phyloP scores from a whole-genome alignment of 1,140 invertebrate genomes.

The Drosophila arawakana region DNA sequence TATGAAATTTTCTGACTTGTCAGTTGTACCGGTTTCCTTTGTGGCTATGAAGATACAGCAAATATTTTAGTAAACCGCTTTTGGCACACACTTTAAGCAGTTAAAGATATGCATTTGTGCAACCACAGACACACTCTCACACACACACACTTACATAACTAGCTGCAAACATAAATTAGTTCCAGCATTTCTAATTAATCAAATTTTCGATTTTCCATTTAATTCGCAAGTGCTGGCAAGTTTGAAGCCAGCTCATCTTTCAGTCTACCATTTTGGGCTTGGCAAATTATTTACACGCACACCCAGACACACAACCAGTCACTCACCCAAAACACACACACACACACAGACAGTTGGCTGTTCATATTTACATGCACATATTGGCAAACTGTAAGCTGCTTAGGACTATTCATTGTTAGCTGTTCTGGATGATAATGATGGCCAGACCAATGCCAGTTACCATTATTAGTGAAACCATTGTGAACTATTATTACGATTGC shows the following conservation, averaged over 20 bases:
- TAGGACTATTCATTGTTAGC: constrained; percentile 7
- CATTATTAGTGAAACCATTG: constrained; percentile 10
- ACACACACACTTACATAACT: background rate
- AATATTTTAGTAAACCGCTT: background rate
- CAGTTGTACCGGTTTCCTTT: background rate
- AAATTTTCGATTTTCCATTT: constrained; percentile 45
- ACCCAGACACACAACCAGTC: background rate
- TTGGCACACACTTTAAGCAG: constrained; percentile 2
- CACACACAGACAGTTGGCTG: background rate
- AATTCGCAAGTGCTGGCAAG: constrained; percentile 9
- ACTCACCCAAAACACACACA: constrained; percentile 1
- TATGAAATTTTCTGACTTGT: too few relatives aligned
- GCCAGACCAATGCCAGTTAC: constrained; percentile 17
- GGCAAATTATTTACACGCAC: constrained; percentile 16
- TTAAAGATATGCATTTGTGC: background rate
- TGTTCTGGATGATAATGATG: background rate
- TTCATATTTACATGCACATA: background rate
- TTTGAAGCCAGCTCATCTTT: constrained; percentile 15
- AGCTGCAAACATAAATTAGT: background rate
- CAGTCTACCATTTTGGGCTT: background rate
- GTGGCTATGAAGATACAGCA: background rate
- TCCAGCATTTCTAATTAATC: constrained; percentile 31
- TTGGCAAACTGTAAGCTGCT: constrained; percentile 19
- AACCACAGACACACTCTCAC: background rate
- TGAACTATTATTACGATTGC: constrained; percentile 8